A percentile compares a stretch with the other conserved stretches of the same genome.
Evolutionary conservation across 1,140 invertebrate genomes (phyloP).

Genomic region (Drosophila pachea): DNA sequence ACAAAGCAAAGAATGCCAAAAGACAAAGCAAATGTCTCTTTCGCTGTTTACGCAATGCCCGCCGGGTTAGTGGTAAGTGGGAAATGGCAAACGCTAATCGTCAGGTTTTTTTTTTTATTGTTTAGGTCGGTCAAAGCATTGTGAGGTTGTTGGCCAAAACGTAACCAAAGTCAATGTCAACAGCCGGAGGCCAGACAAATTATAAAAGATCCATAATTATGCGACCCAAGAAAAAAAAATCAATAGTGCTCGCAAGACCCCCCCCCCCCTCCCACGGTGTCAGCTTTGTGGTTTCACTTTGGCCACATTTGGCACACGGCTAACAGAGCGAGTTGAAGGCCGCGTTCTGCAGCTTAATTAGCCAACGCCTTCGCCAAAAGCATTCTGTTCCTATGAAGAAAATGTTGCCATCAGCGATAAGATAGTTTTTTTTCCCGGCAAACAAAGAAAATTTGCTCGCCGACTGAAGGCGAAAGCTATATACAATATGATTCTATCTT

Average conservation of each 20-base stretch:
- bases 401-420: slow-evolving; percentile 47
- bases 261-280: not conserved
- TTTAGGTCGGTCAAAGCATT: not conserved
- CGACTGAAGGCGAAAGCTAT: slow-evolving; percentile 37
- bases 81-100: slow-evolving; percentile 13
- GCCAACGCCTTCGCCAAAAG: slow-evolving; percentile 13
- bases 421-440: slow-evolving; percentile 9
- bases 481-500: slow-evolving; percentile 27
- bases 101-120: slow-evolving; percentile 24
- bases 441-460: slow-evolving; percentile 3
- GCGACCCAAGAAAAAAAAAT: slow-evolving; percentile 5
- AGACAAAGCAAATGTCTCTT: slow-evolving; percentile 7
- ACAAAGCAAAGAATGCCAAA: not conserved
- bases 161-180: slow-evolving; percentile 51
- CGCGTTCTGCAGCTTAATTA: slow-evolving; percentile 10
- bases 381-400: slow-evolving; percentile 25
- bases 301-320: slow-evolving; percentile 3
- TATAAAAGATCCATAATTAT: slow-evolving; percentile 68
- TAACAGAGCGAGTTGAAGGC: slow-evolving; percentile 21
- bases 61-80: slow-evolving; percentile 1
- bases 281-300: slow-evolving; percentile 1
- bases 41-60: slow-evolving; percentile 23
- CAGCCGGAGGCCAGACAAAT: slow-evolving; percentile 35
- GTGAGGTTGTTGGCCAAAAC: slow-evolving; percentile 59
- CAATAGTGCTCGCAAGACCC: not conserved